phyloP scores from a whole-genome alignment of 2,797 vertebrate genomes.

The Microchirus variegatus region DNA sequence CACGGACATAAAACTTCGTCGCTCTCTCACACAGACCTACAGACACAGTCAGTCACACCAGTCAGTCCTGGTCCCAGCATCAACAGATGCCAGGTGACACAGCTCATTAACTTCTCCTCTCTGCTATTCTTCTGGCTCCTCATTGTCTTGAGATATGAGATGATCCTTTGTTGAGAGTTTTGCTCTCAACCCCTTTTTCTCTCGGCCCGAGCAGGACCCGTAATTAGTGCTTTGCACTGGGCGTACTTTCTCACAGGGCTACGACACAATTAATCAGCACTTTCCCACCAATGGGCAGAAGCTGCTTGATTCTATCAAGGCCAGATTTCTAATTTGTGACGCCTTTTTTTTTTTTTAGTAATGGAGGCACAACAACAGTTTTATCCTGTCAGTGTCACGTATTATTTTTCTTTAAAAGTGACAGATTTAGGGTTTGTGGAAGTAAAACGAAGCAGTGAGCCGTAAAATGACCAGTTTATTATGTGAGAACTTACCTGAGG shows the following conservation, averaged over 20 bases:
- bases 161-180: slow-evolving; percentile 85
- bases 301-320: slow-evolving; percentile 79
- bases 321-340: slow-evolving; percentile 69
- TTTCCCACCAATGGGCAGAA: slow-evolving; percentile 85
- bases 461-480: no score
- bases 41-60: slow-evolving; percentile 32
- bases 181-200: slow-evolving; percentile 79
- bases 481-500: no score
- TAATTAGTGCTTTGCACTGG: slow-evolving; percentile 86
- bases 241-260: slow-evolving; percentile 87
- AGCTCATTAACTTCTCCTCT: slow-evolving; percentile 82
- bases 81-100: slow-evolving; percentile 84
- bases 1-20: slow-evolving; percentile 20
- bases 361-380: slow-evolving; percentile 13
- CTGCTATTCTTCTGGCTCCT: slow-evolving; percentile 79
- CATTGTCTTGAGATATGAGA: slow-evolving; percentile 89
- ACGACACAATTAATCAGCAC: slow-evolving; percentile 87
- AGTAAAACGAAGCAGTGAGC: no score
- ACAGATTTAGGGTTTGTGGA: no score
- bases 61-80: slow-evolving; percentile 57
- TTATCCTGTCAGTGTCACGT: not conserved
- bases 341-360: slow-evolving; percentile 41
- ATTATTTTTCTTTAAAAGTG: no score
- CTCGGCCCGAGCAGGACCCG: slow-evolving; percentile 73
- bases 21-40: slow-evolving; percentile 30